A percentile compares a stretch with the other conserved stretches of the same genome.
Conservation (phyloP, 1,140 invertebrate species). For the Drosophila saltans region DNA sequence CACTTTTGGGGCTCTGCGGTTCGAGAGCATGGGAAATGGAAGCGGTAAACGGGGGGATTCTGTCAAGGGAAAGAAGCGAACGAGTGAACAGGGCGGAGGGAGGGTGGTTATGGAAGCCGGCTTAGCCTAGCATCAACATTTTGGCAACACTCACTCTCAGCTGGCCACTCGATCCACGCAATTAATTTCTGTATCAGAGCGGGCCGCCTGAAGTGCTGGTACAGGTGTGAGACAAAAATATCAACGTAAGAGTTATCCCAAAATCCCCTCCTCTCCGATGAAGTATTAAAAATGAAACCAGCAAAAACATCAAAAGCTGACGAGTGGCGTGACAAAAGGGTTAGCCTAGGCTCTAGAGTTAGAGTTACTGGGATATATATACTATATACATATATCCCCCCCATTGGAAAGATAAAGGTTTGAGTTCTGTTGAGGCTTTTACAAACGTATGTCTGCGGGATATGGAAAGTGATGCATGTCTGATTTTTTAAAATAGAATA, state of each 20-base stretch:
- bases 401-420: slow-evolving; percentile 5
- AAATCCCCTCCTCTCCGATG: background rate
- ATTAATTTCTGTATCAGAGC: slow-evolving; percentile 77
- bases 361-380: background rate
- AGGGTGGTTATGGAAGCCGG: slow-evolving; percentile 26
- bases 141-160: slow-evolving; percentile 66
- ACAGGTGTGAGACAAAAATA: slow-evolving; percentile 42
- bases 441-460: background rate
- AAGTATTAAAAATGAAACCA: slow-evolving; percentile 76
- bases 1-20: slow-evolving; percentile 72
- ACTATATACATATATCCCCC: no score
- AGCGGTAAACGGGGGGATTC: slow-evolving; percentile 2
- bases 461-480: slow-evolving; percentile 35
- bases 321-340: slow-evolving; percentile 45
- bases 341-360: slow-evolving; percentile 50
- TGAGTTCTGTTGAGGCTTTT: slow-evolving; percentile 8
- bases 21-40: slow-evolving; percentile 30
- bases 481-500: slow-evolving; percentile 38
- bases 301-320: slow-evolving; percentile 76
- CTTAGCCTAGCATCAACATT: slow-evolving; percentile 75
- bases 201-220: slow-evolving; percentile 53
- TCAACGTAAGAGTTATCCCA: slow-evolving; percentile 41
- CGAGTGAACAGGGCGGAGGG: background rate
- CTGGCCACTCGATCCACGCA: slow-evolving; percentile 77
- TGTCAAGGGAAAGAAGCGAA: background rate